Conservation (phyloP, 2,797 vertebrate genomes). For the Macrochelys suwanniensis region DNA sequence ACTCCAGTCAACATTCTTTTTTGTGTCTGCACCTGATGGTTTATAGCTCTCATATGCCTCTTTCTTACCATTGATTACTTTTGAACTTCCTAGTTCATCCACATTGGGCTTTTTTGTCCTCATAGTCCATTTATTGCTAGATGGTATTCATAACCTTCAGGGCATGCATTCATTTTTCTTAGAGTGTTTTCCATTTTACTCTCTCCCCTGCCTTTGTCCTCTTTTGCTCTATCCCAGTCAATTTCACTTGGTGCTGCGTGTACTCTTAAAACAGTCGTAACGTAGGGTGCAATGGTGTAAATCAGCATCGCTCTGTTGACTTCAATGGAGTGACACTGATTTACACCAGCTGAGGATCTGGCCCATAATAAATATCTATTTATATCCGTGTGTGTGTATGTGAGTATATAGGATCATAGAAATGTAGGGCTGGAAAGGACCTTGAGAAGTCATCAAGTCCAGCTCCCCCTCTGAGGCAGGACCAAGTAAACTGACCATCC, state of each 20-base stretch:
- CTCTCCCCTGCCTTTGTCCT: accelerated
- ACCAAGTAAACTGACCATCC: too few relatives aligned
- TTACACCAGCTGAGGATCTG: too few relatives aligned
- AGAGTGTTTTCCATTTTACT: not conserved
- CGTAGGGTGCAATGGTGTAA: not conserved
- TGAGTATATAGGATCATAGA: too few relatives aligned
- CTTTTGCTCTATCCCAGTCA: not conserved
- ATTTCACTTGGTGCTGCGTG: not conserved
- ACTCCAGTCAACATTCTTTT: accelerated
- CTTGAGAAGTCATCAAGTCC: too few relatives aligned
- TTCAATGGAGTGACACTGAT: accelerated
- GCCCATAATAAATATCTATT: too few relatives aligned
- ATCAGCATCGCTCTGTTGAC: not conserved
- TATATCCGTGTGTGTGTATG: too few relatives aligned
- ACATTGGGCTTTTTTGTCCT: not conserved
- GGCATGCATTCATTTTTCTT: not conserved
- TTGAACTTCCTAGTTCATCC: not conserved
- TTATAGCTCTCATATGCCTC: not conserved
- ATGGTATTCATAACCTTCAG: not conserved
- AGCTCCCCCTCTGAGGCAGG: too few relatives aligned
- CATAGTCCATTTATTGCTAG: not conserved
- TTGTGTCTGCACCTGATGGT: not conserved
- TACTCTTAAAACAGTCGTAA: not conserved
- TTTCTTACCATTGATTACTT: not conserved
- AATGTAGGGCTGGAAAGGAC: too few relatives aligned